phyloP scores from a whole-genome alignment of 2,888 invertebrate genomes.

The Agonopterix arenella region DNA sequence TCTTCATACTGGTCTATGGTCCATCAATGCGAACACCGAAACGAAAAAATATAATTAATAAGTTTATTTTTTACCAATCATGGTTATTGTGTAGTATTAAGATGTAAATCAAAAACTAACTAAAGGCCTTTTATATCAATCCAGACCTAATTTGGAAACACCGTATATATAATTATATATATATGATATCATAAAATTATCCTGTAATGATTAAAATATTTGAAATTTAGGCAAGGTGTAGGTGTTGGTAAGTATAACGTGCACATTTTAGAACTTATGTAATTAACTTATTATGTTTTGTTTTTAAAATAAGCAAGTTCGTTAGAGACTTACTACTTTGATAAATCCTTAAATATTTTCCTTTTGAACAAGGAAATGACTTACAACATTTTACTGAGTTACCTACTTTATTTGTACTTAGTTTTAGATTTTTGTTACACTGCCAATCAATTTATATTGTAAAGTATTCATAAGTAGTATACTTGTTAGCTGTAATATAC shows the following conservation, averaged over 20 bases:
- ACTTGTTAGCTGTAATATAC: slow-evolving; percentile 36
- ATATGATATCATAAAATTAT: too few relatives aligned
- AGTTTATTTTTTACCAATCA: too few relatives aligned
- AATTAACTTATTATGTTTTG: slow-evolving; percentile 42
- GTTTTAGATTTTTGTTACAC: slow-evolving; percentile 35
- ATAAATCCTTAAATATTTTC: slow-evolving; percentile 5
- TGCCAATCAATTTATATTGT: slow-evolving; percentile 47
- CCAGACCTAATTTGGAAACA: too few relatives aligned
- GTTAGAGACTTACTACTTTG: slow-evolving; percentile 17
- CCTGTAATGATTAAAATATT: too few relatives aligned
- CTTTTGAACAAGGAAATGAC: slow-evolving; percentile 16
- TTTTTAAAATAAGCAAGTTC: slow-evolving; percentile 21
- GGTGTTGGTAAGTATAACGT: not conserved
- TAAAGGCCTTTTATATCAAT: too few relatives aligned
- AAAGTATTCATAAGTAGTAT: slow-evolving; percentile 46
- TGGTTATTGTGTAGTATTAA: too few relatives aligned
- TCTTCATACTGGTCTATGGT: too few relatives aligned
- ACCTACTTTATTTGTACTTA: slow-evolving; percentile 43
- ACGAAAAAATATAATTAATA: too few relatives aligned
- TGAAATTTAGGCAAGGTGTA: too few relatives aligned
- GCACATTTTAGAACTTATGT: slow-evolving; percentile 9
- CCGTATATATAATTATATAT: too few relatives aligned
- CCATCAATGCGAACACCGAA: too few relatives aligned
- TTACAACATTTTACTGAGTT: slow-evolving; percentile 37
- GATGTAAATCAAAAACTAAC: too few relatives aligned